A percentile compares a stretch with the other conserved stretches of the same genome.
Evolutionary conservation across 1,140 invertebrate genomes (phyloP).

Genomic region (Drosophila serrata): DNA sequence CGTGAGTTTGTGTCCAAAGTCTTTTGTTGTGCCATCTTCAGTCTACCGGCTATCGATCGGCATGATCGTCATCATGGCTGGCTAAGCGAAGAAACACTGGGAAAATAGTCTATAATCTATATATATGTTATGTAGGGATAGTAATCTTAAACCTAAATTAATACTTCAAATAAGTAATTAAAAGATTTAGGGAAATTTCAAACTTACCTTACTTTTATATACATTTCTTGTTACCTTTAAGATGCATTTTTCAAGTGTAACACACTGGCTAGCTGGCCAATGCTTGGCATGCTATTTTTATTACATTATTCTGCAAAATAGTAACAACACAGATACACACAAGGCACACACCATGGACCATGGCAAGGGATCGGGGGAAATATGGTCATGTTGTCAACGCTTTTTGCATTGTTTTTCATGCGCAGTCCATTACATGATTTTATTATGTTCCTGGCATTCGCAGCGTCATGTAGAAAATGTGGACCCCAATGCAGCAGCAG

Average conservation of each 20-base stretch:
- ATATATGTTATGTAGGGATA: neutral
- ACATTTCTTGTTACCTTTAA: neutral
- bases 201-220: neutral
- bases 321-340: conserved; percentile 72
- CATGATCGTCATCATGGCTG: conserved; percentile 76
- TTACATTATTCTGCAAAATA: conserved; percentile 83
- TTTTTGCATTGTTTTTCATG: conserved; percentile 82
- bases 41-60: conserved; percentile 72
- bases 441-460: conserved; percentile 82
- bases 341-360: neutral
- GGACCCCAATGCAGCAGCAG: conserved; percentile 38
- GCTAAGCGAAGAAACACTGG: conserved; percentile 13
- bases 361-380: conserved; percentile 8
- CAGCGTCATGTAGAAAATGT: conserved; percentile 82
- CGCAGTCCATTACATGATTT: conserved; percentile 83
- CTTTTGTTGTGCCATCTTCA: conserved; percentile 79
- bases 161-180: too few species aligned
- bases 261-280: conserved; percentile 50
- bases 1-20: conserved; percentile 83
- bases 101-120: neutral
- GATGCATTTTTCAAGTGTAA: conserved; percentile 16
- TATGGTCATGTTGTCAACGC: conserved; percentile 73
- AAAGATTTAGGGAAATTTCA: too few species aligned
- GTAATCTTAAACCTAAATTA: neutral
- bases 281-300: conserved; percentile 80